Evolutionary conservation across 2,888 invertebrate genomes (phyloP).

Genomic region (Adelphocoris suturalis): DNA sequence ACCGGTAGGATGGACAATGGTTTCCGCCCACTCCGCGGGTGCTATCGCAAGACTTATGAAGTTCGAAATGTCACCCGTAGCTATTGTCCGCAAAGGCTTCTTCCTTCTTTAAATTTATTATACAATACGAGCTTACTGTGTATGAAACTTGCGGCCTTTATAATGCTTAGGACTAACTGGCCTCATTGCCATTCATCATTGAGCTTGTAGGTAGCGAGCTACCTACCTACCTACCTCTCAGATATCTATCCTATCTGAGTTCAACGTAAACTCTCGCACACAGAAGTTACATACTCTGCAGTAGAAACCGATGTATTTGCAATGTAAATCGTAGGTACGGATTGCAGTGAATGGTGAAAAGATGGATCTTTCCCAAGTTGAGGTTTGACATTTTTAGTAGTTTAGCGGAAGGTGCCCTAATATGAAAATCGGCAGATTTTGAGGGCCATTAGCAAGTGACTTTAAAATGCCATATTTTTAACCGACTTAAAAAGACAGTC

Average conservation of each 20-base stretch:
- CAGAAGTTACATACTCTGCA: too few species aligned
- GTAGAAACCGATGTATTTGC: too few species aligned
- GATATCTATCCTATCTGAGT: constrained; percentile 11
- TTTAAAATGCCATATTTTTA: too few species aligned
- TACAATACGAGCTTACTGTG: constrained; percentile 44
- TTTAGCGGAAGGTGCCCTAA: too few species aligned
- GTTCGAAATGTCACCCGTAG: constrained; percentile 70
- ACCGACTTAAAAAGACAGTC: too few species aligned
- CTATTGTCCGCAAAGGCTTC: constrained; percentile 64
- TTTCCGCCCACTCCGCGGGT: constrained; percentile 55
- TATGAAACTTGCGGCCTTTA: constrained; percentile 44
- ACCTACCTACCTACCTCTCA: neutral
- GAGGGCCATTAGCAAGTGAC: too few species aligned
- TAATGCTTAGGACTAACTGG: constrained; percentile 34
- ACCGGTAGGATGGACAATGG: constrained; percentile 69
- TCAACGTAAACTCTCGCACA: neutral
- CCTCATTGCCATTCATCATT: constrained; percentile 36
- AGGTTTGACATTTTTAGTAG: too few species aligned
- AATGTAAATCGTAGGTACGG: too few species aligned
- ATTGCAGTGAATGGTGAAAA: too few species aligned
- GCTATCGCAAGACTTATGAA: constrained; percentile 64
- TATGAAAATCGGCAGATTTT: too few species aligned
- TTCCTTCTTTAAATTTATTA: constrained; percentile 63
- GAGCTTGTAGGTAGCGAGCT: neutral
- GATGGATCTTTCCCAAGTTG: too few species aligned